These are phyloP conservation scores for Zosterops pallidus DNA, from an alignment of 2,113 vertebrate species.

Conservation along the genomic window DNA sequence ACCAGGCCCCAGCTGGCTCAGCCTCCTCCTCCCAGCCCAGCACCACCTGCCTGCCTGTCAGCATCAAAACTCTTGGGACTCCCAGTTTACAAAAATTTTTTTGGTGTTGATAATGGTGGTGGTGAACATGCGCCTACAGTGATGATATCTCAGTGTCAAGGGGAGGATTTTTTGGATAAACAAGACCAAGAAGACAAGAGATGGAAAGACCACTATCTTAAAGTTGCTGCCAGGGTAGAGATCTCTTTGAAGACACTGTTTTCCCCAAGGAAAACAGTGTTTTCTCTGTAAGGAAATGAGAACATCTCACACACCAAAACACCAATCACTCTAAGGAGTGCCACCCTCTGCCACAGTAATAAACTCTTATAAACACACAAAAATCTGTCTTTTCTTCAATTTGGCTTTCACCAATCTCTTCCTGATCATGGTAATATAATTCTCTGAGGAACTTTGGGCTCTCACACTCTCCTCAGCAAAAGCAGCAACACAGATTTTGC, in stretches of 20 bases:
- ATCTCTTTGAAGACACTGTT: background rate
- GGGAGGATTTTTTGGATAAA: background rate
- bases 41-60: background rate
- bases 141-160: background rate
- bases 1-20: background rate
- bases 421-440: background rate
- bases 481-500: background rate
- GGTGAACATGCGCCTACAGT: background rate
- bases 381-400: background rate
- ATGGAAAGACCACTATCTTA: background rate
- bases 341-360: background rate
- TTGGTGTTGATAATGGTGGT: background rate
- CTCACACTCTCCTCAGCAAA: background rate
- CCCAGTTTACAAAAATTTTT: background rate
- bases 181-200: background rate
- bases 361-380: background rate
- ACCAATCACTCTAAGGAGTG: background rate
- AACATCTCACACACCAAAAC: background rate
- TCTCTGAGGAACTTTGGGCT: background rate
- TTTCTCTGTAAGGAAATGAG: background rate
- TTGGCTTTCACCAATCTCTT: background rate
- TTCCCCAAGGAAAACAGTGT: background rate
- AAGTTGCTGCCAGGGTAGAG: background rate
- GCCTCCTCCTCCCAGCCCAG: background rate
- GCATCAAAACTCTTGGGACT: background rate